Base-by-base conservation (phyloP, 2,113 vertebrate species). In the Oxygymnocypris stewartii region DNA sequence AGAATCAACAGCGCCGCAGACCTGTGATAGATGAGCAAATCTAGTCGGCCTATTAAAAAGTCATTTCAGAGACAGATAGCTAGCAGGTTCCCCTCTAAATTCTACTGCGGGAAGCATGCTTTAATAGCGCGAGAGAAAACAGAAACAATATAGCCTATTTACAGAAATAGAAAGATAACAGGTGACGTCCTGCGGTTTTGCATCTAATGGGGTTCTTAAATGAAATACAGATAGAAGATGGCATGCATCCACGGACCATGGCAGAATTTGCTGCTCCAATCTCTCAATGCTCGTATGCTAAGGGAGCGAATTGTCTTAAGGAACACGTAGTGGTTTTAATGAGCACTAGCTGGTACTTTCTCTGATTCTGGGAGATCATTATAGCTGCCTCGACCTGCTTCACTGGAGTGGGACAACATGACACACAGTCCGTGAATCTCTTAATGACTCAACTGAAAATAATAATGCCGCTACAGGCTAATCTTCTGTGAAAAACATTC, bases 11-110 rank as follows among this genome's bases (percentile, higher is more conserved):
- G 87, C 67, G 80, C 89, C 91, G 89, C 91, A 90, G 90, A 90
- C 89, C 89, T 86, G 91, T 95, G 94, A 95, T 94, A 94, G 95
- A 95, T 95, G 94, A 92, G 92, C 91, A 92, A 92, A 90, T 93
- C 92, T 92, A 92, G 92, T 93, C 91, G 91, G 93, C 93, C 94
- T n/a, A 95, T 95, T 95, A 95, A 95, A 95, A 95, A 94, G 94
- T 95, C 92, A 94, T 95, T 95, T 95, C 94, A 93, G 95, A 95
- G 94, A 95, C 94, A 94, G 94, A 95, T 95, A 94, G 94, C 92
- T 92, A 93, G 93, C 91, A 94, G 93, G 91, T 95, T 94, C 93
- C 92, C 93, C 76, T 87, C 44, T 85, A 76, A 82, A 86, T 79
- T 83, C 87, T 84, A 85, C 86, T 85, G 74, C 80, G 31, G 84